phyloP scores from a whole-genome alignment of 2,113 vertebrate species.

The Chionis minor region DNA sequence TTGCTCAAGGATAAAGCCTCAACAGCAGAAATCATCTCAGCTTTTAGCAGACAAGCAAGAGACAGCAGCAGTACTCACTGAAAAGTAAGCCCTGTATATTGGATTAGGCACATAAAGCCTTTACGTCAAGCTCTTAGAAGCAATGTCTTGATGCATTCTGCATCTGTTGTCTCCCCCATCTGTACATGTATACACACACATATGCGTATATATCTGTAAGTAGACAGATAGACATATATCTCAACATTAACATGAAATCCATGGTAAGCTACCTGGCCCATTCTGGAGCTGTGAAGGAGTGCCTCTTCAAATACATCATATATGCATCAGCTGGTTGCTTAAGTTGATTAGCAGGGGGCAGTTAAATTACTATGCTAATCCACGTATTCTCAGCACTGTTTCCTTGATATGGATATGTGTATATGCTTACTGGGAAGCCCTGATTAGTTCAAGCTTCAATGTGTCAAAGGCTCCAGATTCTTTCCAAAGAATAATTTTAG shows the following conservation, averaged over 20 bases:
- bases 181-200: background rate
- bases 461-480: conserved; percentile 74
- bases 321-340: conserved; percentile 63
- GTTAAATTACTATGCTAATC: conserved; percentile 78
- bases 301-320: conserved; percentile 7
- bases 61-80: background rate
- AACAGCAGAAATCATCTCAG: background rate
- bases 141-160: background rate
- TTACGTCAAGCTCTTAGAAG: background rate
- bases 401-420: conserved; percentile 75
- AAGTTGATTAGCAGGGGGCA: conserved; percentile 71
- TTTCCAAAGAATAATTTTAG: conserved; percentile 77
- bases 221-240: rapidly evolving
- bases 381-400: conserved; percentile 52
- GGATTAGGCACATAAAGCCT: background rate
- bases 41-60: background rate
- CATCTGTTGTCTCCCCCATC: background rate
- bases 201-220: rapidly evolving
- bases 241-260: background rate
- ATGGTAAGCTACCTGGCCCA: conserved; percentile 7
- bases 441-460: conserved; percentile 75
- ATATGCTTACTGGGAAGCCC: conserved; percentile 63
- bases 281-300: background rate
- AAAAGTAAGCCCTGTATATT: background rate
- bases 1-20: background rate